phyloP scores from a whole-genome alignment of 1,140 invertebrate species.

The Episyrphus balteatus region DNA sequence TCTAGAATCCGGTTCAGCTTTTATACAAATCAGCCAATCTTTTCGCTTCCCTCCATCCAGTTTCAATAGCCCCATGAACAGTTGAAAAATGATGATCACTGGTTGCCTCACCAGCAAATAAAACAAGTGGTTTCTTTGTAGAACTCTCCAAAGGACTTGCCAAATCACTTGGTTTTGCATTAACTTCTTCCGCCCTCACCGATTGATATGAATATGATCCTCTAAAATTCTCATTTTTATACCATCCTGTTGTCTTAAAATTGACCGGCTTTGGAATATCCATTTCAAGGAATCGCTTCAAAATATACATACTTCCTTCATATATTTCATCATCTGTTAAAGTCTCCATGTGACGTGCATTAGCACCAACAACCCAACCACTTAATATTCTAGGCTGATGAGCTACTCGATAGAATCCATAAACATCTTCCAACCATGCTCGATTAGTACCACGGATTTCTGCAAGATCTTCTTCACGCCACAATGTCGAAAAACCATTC shows the following conservation, averaged over 20 bases:
- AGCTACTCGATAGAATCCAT: conserved; percentile 48
- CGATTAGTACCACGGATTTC: conserved; percentile 38
- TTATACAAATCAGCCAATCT: conserved; percentile 12
- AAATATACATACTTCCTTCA: conserved; percentile 34
- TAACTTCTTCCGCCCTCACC: conserved; percentile 39
- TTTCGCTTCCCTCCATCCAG: conserved; percentile 64
- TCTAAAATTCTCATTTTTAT: conserved; percentile 47
- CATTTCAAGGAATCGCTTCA: conserved; percentile 27
- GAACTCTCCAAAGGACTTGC: background rate
- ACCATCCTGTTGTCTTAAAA: conserved; percentile 43
- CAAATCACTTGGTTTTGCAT: conserved; percentile 25
- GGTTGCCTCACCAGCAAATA: conserved; percentile 65
- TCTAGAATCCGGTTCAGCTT: too few relatives aligned
- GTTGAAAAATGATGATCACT: conserved; percentile 55
- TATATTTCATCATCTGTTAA: conserved; percentile 36
- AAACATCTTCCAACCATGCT: conserved; percentile 51
- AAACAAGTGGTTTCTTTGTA: conserved; percentile 23
- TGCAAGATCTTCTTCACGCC: conserved; percentile 42
- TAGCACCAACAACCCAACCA: conserved; percentile 43
- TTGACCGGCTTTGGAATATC: conserved; percentile 8
- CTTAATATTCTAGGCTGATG: conserved; percentile 54
- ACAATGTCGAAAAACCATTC: conserved; percentile 40
- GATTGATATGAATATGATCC: conserved; percentile 59
- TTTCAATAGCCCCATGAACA: conserved; percentile 69
- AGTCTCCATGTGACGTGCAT: conserved; percentile 42